A percentile compares a stretch with the other conserved stretches of the same genome.
Conservation (phyloP, 2,888 invertebrate genomes). For the Sepiola atlantica region DNA sequence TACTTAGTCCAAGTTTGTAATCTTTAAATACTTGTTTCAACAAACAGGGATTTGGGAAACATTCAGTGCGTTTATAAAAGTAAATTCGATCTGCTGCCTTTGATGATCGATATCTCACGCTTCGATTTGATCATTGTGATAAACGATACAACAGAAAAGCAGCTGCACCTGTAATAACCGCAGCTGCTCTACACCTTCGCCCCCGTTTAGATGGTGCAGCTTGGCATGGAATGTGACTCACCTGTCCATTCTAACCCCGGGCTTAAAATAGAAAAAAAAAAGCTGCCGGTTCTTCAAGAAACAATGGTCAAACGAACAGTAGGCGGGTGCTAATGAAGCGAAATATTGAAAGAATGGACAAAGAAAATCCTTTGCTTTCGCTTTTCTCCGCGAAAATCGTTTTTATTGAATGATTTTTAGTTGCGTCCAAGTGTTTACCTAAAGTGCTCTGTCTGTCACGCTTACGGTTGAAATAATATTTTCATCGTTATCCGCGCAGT, state of each 20-base stretch:
- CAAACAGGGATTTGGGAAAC: no score
- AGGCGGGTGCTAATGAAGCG: background rate
- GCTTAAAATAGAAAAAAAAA: no score
- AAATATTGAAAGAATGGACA: background rate
- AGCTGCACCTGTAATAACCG: background rate
- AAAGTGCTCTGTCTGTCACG: background rate
- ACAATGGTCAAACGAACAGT: background rate
- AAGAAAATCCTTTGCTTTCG: background rate
- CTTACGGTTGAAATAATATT: no score
- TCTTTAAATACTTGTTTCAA: no score
- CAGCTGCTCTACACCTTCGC: background rate
- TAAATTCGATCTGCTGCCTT: background rate
- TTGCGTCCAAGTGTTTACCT: background rate
- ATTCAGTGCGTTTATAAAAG: background rate
- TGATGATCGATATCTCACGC: background rate
- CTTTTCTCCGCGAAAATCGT: background rate
- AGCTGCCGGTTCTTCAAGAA: background rate
- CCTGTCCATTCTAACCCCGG: background rate
- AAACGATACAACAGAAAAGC: background rate
- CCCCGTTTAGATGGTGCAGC: no score
- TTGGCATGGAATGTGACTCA: background rate
- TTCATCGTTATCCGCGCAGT: no score
- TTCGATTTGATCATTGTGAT: background rate
- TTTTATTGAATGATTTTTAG: background rate
- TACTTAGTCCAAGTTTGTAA: no score